phyloP scores from a whole-genome alignment of 64 coral and sea anemone species.

The Catalaphyllia jardinei region DNA sequence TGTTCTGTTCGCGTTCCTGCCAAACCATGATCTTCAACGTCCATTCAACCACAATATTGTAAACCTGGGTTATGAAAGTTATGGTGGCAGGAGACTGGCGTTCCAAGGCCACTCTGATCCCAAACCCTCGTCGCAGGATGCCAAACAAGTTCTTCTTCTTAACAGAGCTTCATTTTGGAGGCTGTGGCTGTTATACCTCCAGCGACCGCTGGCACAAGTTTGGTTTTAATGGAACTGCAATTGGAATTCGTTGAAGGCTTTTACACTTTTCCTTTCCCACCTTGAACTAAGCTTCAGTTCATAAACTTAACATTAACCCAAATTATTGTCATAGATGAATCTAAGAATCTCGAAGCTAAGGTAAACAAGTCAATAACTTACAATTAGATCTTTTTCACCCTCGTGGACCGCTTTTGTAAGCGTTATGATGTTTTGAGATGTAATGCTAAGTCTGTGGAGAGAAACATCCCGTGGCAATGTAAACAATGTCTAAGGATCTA shows the following conservation, averaged over 20 bases:
- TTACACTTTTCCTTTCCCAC: background rate
- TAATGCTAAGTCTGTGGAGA: too few species aligned
- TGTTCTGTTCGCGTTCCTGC: slow-evolving; percentile 61
- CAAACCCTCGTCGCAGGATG: slow-evolving; percentile 18
- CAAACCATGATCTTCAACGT: slow-evolving; percentile 46
- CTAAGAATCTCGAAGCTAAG: too few species aligned
- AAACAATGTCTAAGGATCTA: too few species aligned
- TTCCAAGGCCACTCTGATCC: background rate
- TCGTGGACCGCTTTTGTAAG: too few species aligned
- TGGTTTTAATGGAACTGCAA: slow-evolving; percentile 34
- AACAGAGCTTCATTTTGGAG: slow-evolving; percentile 73
- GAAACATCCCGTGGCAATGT: too few species aligned
- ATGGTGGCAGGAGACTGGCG: slow-evolving; percentile 63
- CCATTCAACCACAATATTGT: background rate
- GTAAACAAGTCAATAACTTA: too few species aligned
- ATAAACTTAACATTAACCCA: too few species aligned
- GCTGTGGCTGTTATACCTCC: slow-evolving; percentile 63
- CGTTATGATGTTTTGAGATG: too few species aligned
- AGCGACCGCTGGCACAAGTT: slow-evolving; percentile 41
- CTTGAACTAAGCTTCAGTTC: too few species aligned
- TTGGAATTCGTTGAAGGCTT: slow-evolving; percentile 49
- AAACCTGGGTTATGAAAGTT: background rate
- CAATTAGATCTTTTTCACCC: too few species aligned
- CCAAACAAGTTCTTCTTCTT: slow-evolving; percentile 56
- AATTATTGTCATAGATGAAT: too few species aligned